phyloP scores from a whole-genome alignment of 2,113 vertebrate species.

The Callorhinus ursinus region DNA sequence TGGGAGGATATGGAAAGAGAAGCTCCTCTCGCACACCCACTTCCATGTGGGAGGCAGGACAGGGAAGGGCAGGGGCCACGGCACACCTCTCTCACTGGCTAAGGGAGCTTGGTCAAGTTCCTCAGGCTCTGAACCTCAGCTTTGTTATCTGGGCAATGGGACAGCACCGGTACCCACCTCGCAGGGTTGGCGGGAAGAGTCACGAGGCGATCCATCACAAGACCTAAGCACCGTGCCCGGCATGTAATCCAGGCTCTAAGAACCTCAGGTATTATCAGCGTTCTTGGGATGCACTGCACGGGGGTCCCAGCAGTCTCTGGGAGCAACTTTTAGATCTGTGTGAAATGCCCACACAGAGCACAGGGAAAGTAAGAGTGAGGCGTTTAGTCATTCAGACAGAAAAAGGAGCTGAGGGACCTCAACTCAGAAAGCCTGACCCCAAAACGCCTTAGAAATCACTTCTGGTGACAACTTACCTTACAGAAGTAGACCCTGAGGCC shows the following conservation, averaged over 20 bases:
- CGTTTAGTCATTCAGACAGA: background rate
- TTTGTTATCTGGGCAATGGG: background rate
- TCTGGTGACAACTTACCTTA: background rate
- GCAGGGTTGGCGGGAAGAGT: too few relatives aligned
- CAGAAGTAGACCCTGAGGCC: background rate
- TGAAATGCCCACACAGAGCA: background rate
- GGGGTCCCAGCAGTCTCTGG: background rate
- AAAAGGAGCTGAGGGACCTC: background rate
- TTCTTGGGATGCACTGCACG: background rate
- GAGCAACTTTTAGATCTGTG: background rate
- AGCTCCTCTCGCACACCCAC: background rate
- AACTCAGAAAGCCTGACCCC: background rate
- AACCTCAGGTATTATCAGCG: too few relatives aligned
- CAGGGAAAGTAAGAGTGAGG: background rate
- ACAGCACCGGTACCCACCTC: background rate
- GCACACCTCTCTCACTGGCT: background rate
- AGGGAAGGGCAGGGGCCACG: background rate
- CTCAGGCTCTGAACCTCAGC: background rate
- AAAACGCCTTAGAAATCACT: background rate
- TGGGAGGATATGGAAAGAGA: background rate
- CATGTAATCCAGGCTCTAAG: background rate
- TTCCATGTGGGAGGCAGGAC: background rate
- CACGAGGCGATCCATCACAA: rapidly evolving
- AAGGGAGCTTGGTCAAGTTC: background rate
- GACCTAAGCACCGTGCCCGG: background rate